These are phyloP conservation scores for Bemisia tabaci DNA, from an alignment of 1,140 invertebrate species.

Conservation along the genomic window DNA sequence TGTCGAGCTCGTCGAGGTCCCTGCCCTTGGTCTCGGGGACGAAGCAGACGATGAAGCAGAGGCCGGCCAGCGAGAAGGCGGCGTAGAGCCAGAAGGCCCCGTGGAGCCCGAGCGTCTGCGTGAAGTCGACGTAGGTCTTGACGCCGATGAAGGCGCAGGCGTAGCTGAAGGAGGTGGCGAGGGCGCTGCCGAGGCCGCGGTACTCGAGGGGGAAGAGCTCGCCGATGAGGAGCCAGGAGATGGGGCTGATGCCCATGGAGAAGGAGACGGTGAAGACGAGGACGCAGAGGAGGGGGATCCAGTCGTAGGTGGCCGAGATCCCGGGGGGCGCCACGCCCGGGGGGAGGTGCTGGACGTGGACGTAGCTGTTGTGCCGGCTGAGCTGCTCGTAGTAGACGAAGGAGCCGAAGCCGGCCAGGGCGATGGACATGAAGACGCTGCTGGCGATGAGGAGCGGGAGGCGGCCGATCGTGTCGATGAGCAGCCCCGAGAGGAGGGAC, in stretches of 20 bases:
- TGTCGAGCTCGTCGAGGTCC: conserved; percentile 67
- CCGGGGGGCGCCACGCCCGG: conserved; percentile 13
- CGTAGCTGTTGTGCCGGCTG: conserved; percentile 11
- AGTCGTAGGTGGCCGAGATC: conserved; percentile 41
- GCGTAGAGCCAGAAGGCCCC: conserved; percentile 83
- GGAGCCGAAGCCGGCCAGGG: conserved; percentile 61
- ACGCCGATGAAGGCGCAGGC: conserved; percentile 76
- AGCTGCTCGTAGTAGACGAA: conserved; percentile 55
- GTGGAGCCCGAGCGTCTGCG: conserved; percentile 54
- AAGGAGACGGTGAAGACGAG: conserved; percentile 70
- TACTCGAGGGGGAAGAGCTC: conserved; percentile 78
- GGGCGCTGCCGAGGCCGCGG: conserved; percentile 63
- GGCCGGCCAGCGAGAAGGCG: conserved; percentile 61
- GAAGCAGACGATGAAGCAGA: conserved; percentile 68
- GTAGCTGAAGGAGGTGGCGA: conserved; percentile 75
- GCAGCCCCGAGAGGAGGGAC: conserved; percentile 55
- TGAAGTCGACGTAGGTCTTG: conserved; percentile 72
- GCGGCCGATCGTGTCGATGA: conserved; percentile 64
- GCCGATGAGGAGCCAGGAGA: conserved; percentile 73
- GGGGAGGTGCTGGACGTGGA: not conserved
- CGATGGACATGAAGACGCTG: conserved; percentile 66
- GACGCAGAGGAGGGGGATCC: conserved; percentile 69
- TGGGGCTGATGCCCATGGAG: conserved; percentile 76
- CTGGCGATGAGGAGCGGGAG: conserved; percentile 62
- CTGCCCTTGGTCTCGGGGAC: conserved; percentile 84